Conservation (phyloP, 2,888 invertebrate species). For the Melieria omissa region DNA sequence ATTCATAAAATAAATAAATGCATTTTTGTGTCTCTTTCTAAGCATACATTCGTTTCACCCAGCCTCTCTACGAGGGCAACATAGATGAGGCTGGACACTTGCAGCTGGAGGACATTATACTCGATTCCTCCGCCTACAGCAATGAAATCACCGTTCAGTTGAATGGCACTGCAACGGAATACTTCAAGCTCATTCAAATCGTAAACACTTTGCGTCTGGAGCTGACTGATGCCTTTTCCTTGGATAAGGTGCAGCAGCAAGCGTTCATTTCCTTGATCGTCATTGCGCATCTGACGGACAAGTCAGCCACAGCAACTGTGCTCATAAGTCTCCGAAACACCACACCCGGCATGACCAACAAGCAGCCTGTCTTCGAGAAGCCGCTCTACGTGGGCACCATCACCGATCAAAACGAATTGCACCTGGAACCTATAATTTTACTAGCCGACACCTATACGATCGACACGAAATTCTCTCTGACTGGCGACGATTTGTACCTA, state of each 20-base stretch:
- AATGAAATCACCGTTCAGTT: conserved; percentile 34
- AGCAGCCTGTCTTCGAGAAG: conserved; percentile 44
- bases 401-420: conserved; percentile 37
- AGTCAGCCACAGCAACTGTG: conserved; percentile 32
- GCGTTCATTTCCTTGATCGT: conserved; percentile 42
- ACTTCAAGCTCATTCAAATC: conserved; percentile 29
- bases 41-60: conserved; percentile 41
- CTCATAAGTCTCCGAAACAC: conserved; percentile 38
- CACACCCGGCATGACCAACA: conserved; percentile 6
- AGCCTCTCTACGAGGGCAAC: conserved; percentile 42
- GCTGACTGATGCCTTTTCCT: conserved; percentile 36
- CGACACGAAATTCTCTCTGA: conserved; percentile 39
- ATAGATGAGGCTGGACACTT: conserved; percentile 39
- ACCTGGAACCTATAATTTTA: conserved; percentile 43
- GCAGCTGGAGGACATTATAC: conserved; percentile 35
- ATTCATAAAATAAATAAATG: not conserved
- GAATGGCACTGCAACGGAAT: conserved; percentile 28
- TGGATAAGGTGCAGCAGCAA: conserved; percentile 27
- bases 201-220: conserved; percentile 34
- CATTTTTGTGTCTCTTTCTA: not conserved
- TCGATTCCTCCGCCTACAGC: conserved; percentile 37
- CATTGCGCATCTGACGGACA: conserved; percentile 41
- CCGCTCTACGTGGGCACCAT: conserved; percentile 44
- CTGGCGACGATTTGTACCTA: conserved; percentile 38
- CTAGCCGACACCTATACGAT: conserved; percentile 30